Evolutionary conservation across 2,797 vertebrate genomes (phyloP), one percentile per base, ranked within the genome.

Genomic region (Protosalanx chinensis): DNA sequence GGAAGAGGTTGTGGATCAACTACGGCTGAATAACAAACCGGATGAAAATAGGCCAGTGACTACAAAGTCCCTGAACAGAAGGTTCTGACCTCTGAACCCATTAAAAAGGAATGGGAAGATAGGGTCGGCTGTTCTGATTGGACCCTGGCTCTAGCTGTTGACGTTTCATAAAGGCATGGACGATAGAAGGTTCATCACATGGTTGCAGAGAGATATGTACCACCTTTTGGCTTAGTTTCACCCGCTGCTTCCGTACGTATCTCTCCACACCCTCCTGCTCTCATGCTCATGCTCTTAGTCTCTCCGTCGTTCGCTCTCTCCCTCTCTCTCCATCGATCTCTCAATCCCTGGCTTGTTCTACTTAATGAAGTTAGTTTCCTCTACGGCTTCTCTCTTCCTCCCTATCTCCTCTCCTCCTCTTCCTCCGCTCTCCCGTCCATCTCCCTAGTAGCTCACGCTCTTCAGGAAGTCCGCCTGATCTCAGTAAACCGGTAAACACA

Each of bases 1-100:
- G 73, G 71, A 84, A 73, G 75, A 72, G 81, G 74, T 51, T 76
- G 78, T 79, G 82, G 81, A 84, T 82, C 83, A 87, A 77, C 80
- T 63, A 67, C 71, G 37, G 59, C 68, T 68, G 66, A 80, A 83
- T 81, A 81, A 85, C 79, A 88, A 86, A 85, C 76, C 79, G 76
- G 51, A 20, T 77, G 0, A 29, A 80, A 82, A 82, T 74, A 84
- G 74, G 72, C 23, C 41, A 76, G 70, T 27, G 77, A 87, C 82
- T 80, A 81, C 80, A 85, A 63, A 78, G 75, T 78, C 73, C 74
- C 73, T 78, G 66, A 5, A 64, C 71, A 76, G 29, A 3, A 41
- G 65, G 15, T 57, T 60, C 18, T 37, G 58, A 74, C 67, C 18
- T 46, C 46, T 72, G 37, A 35, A 32, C 53, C 33, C 62, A n/a